phyloP scores from a whole-genome alignment of 2,113 vertebrate genomes.

The Gopherus flavomarginatus region DNA sequence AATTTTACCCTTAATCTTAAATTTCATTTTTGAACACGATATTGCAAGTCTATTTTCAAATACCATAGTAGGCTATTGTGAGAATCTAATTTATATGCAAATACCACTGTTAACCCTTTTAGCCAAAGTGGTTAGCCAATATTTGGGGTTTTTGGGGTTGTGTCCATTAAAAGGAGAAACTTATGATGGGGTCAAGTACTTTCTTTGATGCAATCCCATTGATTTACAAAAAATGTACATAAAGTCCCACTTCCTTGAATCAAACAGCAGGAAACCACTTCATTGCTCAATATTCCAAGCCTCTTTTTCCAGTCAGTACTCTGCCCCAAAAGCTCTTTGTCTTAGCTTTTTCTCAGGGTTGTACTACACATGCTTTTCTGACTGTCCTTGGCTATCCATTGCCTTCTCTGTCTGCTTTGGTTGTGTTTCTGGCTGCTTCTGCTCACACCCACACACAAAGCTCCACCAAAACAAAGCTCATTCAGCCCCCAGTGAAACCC shows the following conservation, averaged over 20 bases:
- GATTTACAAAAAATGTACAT: not conserved
- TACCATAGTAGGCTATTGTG: not conserved
- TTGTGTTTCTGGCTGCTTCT: not conserved
- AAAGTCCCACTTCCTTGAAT: not conserved
- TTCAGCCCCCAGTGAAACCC: not conserved
- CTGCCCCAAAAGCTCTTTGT: not conserved
- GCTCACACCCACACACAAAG: not conserved
- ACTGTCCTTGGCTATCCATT: not conserved
- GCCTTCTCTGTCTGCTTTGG: not conserved
- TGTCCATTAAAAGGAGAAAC: not conserved
- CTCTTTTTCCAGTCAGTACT: not conserved
- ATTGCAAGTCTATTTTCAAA: not conserved
- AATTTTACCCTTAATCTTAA: not conserved
- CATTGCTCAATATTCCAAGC: not conserved
- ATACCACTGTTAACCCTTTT: not conserved
- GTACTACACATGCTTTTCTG: not conserved
- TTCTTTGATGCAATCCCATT: not conserved
- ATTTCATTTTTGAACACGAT: not conserved
- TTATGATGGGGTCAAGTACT: not conserved
- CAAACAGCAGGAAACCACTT: not conserved
- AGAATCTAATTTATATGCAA: not conserved
- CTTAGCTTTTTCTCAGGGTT: not conserved
- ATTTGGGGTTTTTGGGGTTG: not conserved
- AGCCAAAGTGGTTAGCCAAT: not conserved
- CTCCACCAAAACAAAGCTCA: not conserved